Conservation (phyloP, 2,888 invertebrate genomes). For the Zygogramma bicolorata region DNA sequence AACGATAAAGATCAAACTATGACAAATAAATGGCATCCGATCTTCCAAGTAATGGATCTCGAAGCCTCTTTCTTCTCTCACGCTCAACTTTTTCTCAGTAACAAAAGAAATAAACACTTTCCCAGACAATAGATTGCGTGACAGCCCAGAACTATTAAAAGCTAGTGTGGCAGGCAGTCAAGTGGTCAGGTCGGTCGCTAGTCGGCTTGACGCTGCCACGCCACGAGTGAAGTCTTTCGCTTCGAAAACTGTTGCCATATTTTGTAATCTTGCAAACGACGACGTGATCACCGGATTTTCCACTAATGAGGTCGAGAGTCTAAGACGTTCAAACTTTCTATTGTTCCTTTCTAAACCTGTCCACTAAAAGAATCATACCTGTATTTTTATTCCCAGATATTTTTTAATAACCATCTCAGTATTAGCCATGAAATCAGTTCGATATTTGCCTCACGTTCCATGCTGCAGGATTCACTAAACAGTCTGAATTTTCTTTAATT, state of each 20-base stretch:
- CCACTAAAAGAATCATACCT: too few relatives aligned
- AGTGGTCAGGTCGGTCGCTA: constrained; percentile 4
- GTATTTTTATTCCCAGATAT: too few relatives aligned
- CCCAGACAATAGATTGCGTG: constrained; percentile 19
- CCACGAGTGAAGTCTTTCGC: not conserved
- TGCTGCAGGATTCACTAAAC: too few relatives aligned
- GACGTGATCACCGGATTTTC: not conserved
- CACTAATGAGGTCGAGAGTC: too few relatives aligned
- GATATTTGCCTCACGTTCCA: too few relatives aligned
- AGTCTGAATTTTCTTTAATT: too few relatives aligned
- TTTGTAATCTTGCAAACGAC: not conserved
- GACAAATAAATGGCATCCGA: not conserved
- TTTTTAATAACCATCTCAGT: too few relatives aligned
- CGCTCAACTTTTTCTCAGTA: not conserved
- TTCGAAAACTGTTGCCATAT: not conserved
- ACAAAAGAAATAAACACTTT: constrained; percentile 8
- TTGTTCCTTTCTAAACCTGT: too few relatives aligned
- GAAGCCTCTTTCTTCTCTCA: not conserved
- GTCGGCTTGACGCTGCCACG: constrained; percentile 11
- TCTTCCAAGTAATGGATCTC: not conserved
- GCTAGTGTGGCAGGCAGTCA: not conserved
- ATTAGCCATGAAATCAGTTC: too few relatives aligned
- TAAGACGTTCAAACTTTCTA: too few relatives aligned
- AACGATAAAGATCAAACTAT: not conserved
- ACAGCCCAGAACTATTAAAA: constrained; percentile 15